These are phyloP conservation scores for Galerucella calmariensis DNA, from an alignment of 2,888 invertebrate species.

Conservation along the genomic window DNA sequence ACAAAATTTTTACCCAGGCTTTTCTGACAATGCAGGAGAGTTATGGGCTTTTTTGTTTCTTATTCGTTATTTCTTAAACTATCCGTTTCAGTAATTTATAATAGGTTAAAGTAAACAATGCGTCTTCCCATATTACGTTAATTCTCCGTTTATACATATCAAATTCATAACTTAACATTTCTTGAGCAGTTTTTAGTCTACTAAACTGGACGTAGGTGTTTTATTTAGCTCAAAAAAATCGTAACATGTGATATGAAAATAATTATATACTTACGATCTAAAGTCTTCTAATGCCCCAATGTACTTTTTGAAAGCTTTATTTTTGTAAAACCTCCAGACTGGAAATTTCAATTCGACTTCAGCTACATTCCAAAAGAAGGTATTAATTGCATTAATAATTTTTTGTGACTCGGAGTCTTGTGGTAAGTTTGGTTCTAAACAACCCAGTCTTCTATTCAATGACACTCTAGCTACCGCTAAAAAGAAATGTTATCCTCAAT, in stretches of 20 bases:
- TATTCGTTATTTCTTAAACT: no score
- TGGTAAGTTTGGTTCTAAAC: constrained; percentile 69
- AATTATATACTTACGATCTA: constrained; percentile 69
- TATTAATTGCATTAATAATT: constrained; percentile 82
- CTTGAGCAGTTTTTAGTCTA: no score
- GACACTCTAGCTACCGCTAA: constrained; percentile 84
- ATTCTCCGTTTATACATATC: no score
- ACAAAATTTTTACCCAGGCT: no score
- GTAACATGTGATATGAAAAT: background rate
- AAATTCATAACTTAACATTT: no score
- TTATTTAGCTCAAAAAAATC: no score
- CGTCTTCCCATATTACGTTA: no score
- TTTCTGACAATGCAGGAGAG: no score
- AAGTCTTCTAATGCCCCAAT: constrained; percentile 78
- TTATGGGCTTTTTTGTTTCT: no score
- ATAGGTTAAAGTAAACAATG: no score
- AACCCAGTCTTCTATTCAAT: constrained; percentile 83
- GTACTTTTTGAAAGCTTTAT: constrained; percentile 77
- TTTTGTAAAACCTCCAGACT: constrained; percentile 79
- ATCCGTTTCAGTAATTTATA: no score
- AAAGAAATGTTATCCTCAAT: constrained; percentile 41
- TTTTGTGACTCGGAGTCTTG: constrained; percentile 74
- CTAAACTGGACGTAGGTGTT: no score
- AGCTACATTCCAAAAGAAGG: constrained; percentile 81
- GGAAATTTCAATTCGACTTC: constrained; percentile 80